phyloP scores from a whole-genome alignment of 2,797 vertebrate species.

The Sebastes dallii region DNA sequence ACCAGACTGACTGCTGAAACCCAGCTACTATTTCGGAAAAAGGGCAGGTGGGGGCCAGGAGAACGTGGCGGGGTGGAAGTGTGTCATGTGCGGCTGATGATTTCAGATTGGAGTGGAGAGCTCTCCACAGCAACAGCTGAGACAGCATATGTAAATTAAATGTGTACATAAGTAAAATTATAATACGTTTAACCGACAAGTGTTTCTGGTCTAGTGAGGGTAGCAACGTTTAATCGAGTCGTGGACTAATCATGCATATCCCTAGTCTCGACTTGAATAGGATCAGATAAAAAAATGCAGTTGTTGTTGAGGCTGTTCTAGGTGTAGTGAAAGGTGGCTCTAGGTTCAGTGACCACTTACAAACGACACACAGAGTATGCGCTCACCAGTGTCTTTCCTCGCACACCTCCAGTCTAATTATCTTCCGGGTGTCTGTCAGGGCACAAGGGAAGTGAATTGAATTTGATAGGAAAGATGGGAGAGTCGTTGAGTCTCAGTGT shows the following conservation, averaged over 20 bases:
- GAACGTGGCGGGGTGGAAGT: too few relatives aligned
- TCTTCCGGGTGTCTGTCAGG: conserved; percentile 4
- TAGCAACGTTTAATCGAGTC: too few relatives aligned
- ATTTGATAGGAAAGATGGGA: conserved; percentile 39
- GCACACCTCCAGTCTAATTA: not conserved
- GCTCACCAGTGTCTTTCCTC: conserved; percentile 3
- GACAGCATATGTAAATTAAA: too few relatives aligned
- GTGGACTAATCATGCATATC: too few relatives aligned
- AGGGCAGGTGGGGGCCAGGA: too few relatives aligned
- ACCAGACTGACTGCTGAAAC: too few relatives aligned
- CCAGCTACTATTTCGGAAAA: too few relatives aligned
- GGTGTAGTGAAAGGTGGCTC: not conserved
- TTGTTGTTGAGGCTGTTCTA: not conserved
- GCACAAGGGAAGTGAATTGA: conserved; percentile 25
- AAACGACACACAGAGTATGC: not conserved
- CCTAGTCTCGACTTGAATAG: not conserved
- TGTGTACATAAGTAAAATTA: too few relatives aligned
- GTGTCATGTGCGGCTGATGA: too few relatives aligned
- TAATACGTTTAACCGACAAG: too few relatives aligned
- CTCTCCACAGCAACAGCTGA: too few relatives aligned
- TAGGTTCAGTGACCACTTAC: conserved; percentile 15
- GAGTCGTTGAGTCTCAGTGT: conserved; percentile 24
- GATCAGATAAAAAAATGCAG: not conserved
- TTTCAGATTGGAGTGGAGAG: too few relatives aligned
- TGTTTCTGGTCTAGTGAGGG: not conserved